phyloP scores from a whole-genome alignment of 1,140 invertebrate genomes.

The Leptopilina clavipes region DNA sequence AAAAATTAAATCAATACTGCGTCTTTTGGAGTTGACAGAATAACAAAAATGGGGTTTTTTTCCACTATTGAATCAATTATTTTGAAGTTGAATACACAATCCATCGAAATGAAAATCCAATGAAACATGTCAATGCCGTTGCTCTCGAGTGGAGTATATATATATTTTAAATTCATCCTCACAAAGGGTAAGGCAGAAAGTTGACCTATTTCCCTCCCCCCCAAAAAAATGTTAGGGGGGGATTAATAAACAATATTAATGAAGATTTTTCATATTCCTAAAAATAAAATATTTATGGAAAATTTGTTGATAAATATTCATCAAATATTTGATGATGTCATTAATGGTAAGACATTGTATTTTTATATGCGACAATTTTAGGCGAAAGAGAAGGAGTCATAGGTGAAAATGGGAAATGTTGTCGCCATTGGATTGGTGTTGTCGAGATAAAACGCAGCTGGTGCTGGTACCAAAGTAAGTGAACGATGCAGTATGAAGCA shows the following conservation, averaged over 20 bases:
- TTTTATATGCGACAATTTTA: not conserved
- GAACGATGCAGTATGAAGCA: conserved; percentile 45
- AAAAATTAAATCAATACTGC: not conserved
- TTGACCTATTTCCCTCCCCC: conserved; percentile 3
- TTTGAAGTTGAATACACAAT: not conserved
- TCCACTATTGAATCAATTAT: not conserved
- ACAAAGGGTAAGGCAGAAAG: not conserved
- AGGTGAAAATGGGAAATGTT: conserved; percentile 49
- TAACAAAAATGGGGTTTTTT: not conserved
- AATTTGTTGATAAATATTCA: too few species aligned
- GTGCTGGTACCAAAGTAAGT: conserved; percentile 44
- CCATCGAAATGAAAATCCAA: conserved; percentile 2
- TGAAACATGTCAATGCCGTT: not conserved
- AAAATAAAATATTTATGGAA: too few species aligned
- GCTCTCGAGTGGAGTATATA: conserved; percentile 4
- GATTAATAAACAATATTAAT: too few species aligned
- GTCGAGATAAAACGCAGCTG: conserved; percentile 58
- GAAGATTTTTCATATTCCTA: too few species aligned
- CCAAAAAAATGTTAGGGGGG: too few species aligned
- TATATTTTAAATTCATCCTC: not conserved
- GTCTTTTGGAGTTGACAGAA: not conserved
- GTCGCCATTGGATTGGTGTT: conserved; percentile 34
- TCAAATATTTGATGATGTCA: too few species aligned
- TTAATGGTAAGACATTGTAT: not conserved
- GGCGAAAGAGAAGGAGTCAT: conserved; percentile 33